Evolutionary conservation across 2,113 vertebrate species (phyloP), one percentile per base, ranked within the genome.

Genomic region (Pelmatolapia mariae): DNA sequence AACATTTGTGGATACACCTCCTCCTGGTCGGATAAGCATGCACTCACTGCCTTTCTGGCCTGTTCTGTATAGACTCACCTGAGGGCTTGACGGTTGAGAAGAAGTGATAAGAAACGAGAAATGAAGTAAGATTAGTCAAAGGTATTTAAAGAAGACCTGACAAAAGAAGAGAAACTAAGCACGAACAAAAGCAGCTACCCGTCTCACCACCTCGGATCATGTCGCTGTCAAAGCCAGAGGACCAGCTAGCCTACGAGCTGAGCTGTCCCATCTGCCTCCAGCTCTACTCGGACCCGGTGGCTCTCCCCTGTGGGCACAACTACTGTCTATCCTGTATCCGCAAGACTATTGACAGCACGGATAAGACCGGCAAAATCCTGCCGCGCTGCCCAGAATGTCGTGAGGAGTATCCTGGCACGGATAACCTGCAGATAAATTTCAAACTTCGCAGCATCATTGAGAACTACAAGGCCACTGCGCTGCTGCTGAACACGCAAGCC

Each of bases 231-330:
- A 93, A 93, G 53, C 90, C 88, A 5, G 89, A 88, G 33, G 89
- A 90, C 40, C 88, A 87, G 40, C 92, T 97, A 0, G 90, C 66
- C 31, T 26, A 81, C 4, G 95, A 96, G 86, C 92, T 96, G 80
- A 96, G 93, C 88, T 96, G 96, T 52, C 91, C 96, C 2, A 96
- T 97, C 84, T 97, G 96, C 87, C 90, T 96, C 1, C 95, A 96
- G 81, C 89, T 97, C 24, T 97, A 83, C 88, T 81, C 43, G 1
- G 88, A 96, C 19, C 96, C 96, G 0, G 90, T 96, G 66, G 85
- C 90, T 29, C 94, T 97, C 40, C 96, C 96, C 10, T 96, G 96
- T 24, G 95, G 96, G 7, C 96, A 97, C 93, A 97, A 94, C 93
- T 96, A 95, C 92, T 97, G 96, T 8, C 80, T 40, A n/a, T 68